Base-by-base conservation (phyloP, 1,140 invertebrate genomes). In the Drosophila ambigua region DNA sequence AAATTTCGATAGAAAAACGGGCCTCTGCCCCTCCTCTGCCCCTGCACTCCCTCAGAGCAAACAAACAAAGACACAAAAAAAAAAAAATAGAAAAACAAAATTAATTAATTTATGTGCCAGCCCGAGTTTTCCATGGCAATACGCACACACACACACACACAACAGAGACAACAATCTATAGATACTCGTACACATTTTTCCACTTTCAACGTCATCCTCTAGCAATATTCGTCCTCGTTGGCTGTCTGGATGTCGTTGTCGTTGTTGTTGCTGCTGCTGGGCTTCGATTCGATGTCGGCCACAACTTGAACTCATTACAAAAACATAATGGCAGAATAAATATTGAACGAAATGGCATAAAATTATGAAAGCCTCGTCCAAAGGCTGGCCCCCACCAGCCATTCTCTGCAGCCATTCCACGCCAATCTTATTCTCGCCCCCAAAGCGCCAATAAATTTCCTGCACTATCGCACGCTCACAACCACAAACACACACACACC, bases 281-380 rank as follows among this genome's bases (percentile, higher is more conserved):
- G 61, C 66, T 66, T 79, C 79, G 64, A 84, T 28, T 24, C 63
- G 49, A 44, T 28, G 50, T 20, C 53, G 55, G 65, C 49, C 65
- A 71, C 57, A 77, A 74, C 65, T 69, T 51, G 60, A 53, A 75
- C 77, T 76, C 82, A 87, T 87, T 87, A 88, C 82, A 88, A 87
- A 88, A 87, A 87, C 83, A 87, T 87, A 87, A 87, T 82, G 88
- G 79, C 82, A 87, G 79, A 87, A 79, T 87, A 87, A 87, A 87
- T 87, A 87, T 87, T 87, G 82, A 87, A 88, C 82, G 82, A 87
- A 87, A 87, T 87, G 79, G 78, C 82, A 87, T 87, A 87, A 88
- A 87, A 87, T 87, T 87, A 87, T 87, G 88, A 87, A 87, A 87
- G 82, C 83, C 78, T 74, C 48, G 54, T 69, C 66, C 51, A 35